A percentile compares a stretch with the other conserved stretches of the same genome.
phyloP scores from a whole-genome alignment of 2,888 invertebrate genomes.

The Belgica antarctica region DNA sequence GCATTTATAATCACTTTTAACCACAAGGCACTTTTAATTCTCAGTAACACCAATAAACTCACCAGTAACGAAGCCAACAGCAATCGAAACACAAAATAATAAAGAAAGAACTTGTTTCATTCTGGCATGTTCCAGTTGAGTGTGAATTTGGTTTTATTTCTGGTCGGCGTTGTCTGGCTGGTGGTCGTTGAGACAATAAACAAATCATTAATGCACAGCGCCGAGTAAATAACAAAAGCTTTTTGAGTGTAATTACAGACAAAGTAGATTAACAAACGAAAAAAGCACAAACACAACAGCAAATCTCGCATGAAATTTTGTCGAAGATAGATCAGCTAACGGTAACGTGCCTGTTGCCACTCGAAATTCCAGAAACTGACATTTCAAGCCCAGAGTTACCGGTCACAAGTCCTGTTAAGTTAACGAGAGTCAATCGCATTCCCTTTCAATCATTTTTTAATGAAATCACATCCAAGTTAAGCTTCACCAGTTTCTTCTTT shows the following conservation, averaged over 20 bases:
- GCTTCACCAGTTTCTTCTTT: slow-evolving; percentile 2
- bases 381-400: too few relatives aligned
- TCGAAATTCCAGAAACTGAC: slow-evolving; percentile 7
- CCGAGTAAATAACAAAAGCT: not conserved
- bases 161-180: too few relatives aligned
- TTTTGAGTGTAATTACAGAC: too few relatives aligned
- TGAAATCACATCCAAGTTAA: not conserved
- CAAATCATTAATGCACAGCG: too few relatives aligned
- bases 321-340: slow-evolving; percentile 25
- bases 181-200: too few relatives aligned
- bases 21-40: too few relatives aligned
- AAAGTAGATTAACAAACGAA: not conserved
- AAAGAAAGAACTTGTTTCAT: slow-evolving; percentile 7
- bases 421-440: not conserved
- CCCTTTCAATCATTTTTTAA: slow-evolving; percentile 18
- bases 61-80: not conserved
- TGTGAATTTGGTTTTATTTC: not conserved
- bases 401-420: too few relatives aligned
- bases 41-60: not conserved
- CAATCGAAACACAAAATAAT: not conserved
- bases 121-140: not conserved
- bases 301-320: not conserved
- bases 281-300: not conserved
- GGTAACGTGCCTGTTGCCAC: not conserved
- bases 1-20: too few relatives aligned